Evolutionary conservation across 2,888 invertebrate species (phyloP).

Genomic region (Cenopis cana): DNA sequence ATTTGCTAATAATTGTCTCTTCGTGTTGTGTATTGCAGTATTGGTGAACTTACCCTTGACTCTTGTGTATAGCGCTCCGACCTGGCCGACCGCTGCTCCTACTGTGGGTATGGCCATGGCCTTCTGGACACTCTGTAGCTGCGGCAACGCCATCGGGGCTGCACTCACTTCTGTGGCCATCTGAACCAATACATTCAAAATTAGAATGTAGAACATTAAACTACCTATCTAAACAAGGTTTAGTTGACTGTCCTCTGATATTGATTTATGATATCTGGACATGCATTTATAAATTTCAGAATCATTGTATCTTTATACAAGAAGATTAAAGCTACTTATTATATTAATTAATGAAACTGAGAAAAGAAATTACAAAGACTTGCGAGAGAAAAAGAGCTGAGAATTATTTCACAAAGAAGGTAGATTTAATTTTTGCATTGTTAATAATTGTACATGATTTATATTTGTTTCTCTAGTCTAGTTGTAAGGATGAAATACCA

Average conservation of each 20-base stretch:
- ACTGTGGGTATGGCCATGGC: slow-evolving; percentile 84
- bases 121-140: slow-evolving; percentile 81
- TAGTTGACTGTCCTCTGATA: neutral
- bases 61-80: slow-evolving; percentile 82
- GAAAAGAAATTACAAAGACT: neutral
- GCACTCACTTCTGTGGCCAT: slow-evolving; percentile 78
- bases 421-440: neutral
- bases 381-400: no score
- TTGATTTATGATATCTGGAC: neutral
- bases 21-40: no score
- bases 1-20: no score
- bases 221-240: no score
- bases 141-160: slow-evolving; percentile 63
- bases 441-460: neutral
- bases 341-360: neutral
- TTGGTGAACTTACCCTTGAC: slow-evolving; percentile 72
- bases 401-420: slow-evolving; percentile 17
- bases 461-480: neutral
- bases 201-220: neutral
- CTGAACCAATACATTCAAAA: slow-evolving; percentile 50
- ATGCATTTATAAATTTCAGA: neutral
- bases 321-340: neutral
- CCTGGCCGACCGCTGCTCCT: slow-evolving; percentile 83
- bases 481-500: neutral
- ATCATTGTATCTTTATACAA: no score